Base-by-base conservation (phyloP, 2,888 invertebrate genomes). In the Acleris literana region DNA sequence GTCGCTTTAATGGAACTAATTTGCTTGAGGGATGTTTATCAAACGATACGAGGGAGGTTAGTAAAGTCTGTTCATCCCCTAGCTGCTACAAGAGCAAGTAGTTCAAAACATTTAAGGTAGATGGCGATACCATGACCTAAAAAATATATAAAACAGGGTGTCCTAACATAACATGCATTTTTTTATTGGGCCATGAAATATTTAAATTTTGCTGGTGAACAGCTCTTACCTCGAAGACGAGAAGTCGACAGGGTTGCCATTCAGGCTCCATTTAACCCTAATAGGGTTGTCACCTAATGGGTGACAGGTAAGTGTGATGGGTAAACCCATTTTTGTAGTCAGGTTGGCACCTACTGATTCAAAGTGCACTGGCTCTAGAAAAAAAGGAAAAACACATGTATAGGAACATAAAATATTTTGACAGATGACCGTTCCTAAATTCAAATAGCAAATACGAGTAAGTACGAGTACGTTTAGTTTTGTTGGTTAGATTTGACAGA, bases 271-370 rank as follows among this genome's bases (percentile, higher is more conserved):
- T 60, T 94, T 94, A 55, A 97, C 94, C 75, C 95, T 94, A 64
- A 97, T 95, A 7, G 97, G 97, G 77, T 94, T 95, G 85, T 97
- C 97, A 1, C 97, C 97, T 69, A 96, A 94, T 0, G 97, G 96
- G 70, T 94, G 94, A 79, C 97, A 97, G 51, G 94, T 93, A 62
- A 97, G 83, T 1, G 94, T 94, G 7, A 96, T 94, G 1, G 96
- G 94, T 70, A 95, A 94, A 17, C 96, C 96, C 70, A 96, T 93
- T 70, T 95, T 95, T 0, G 96, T 96, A 11, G 96, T 96, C 62
- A 96, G 92, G 81, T 97, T 97, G 67, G 94, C 94, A 57, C 95
- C 94, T 25, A 95, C 90, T 58, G 94, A 93, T 76, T 96, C 96
- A 77, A 96, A 96, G 76, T 96, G 94, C 67, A 96, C 96, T 16